phyloP scores from a whole-genome alignment of 2,113 vertebrate genomes.

The Cranoglanis bouderius region DNA sequence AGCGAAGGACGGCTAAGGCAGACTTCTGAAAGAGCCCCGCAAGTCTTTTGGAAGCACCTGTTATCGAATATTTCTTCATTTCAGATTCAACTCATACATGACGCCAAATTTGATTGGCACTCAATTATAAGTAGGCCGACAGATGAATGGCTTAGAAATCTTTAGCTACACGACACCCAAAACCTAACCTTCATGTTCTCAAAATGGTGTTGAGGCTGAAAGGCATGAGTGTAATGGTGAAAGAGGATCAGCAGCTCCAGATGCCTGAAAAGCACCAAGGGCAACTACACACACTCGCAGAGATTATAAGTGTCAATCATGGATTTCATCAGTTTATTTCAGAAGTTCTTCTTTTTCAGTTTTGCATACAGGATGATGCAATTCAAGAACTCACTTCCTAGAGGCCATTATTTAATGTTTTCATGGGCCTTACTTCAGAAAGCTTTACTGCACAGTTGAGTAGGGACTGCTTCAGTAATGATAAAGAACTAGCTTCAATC shows the following conservation, averaged over 20 bases:
- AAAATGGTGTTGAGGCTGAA: neutral
- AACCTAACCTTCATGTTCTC: neutral
- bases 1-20: neutral
- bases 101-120: neutral
- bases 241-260: slow-evolving; percentile 13
- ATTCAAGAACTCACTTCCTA: neutral
- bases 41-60: slow-evolving; percentile 12
- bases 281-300: neutral
- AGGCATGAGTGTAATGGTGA: neutral
- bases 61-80: neutral
- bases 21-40: neutral
- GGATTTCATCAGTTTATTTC: neutral
- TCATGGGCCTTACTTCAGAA: neutral
- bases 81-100: neutral
- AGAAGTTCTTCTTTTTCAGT: slow-evolving; percentile 18
- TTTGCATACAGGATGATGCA: slow-evolving; percentile 6
- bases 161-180: neutral
- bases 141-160: neutral
- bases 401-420: slow-evolving; percentile 13
- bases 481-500: neutral
- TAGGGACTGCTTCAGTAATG: neutral
- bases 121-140: neutral
- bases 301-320: slow-evolving; percentile 24
- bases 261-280: neutral
- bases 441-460: neutral